These are phyloP conservation scores for Euphonia xanthogaster DNA, from an alignment of 2,797 vertebrate species.

Conservation along the genomic window DNA sequence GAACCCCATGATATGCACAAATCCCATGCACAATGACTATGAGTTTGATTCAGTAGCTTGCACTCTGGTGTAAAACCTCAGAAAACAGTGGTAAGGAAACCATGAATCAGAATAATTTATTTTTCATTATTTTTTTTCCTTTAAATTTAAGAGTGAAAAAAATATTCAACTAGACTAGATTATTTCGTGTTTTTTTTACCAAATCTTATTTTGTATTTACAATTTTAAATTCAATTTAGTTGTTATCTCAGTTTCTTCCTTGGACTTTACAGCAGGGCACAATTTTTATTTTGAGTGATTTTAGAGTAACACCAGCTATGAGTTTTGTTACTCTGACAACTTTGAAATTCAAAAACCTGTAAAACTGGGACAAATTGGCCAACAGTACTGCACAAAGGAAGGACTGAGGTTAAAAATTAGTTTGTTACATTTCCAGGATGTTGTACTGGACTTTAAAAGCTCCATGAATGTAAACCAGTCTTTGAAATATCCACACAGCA, in stretches of 20 bases:
- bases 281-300: background rate
- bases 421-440: slow-evolving; percentile 1
- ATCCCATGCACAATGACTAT: background rate
- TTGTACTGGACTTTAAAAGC: background rate
- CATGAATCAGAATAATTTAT: slow-evolving; percentile 37
- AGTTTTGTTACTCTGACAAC: background rate
- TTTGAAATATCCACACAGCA: background rate
- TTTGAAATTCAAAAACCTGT: slow-evolving; percentile 24
- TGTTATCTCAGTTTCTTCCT: background rate
- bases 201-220: background rate
- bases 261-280: background rate
- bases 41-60: slow-evolving; percentile 49
- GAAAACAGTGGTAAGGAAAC: slow-evolving; percentile 28
- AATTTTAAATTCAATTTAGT: background rate
- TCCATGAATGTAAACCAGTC: slow-evolving; percentile 15
- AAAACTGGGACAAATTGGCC: slow-evolving; percentile 26
- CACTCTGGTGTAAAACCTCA: background rate
- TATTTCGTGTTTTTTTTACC: background rate
- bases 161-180: background rate
- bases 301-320: background rate
- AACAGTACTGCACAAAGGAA: background rate
- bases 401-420: background rate
- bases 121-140: background rate
- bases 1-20: slow-evolving; percentile 57
- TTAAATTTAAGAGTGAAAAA: background rate